Base-by-base conservation (phyloP, 2,113 vertebrate species). In the Morone chrysops region DNA sequence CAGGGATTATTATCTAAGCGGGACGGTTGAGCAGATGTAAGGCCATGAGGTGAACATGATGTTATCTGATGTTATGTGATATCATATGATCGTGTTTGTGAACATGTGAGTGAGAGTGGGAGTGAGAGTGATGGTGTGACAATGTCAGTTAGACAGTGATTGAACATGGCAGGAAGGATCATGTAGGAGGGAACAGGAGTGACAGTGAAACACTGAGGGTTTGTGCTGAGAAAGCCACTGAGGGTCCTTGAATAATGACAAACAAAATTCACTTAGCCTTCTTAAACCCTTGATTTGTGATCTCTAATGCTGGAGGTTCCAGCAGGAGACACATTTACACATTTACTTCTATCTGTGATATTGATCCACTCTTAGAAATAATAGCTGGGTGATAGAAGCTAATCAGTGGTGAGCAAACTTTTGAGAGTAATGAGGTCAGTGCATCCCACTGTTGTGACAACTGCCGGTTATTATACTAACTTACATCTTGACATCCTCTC, bases 401-500 rank as follows among this genome's bases (percentile, higher is more conserved):
- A 80, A 90, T 87, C 78, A 54, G 71, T 63, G 68, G 60, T 68
- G 50, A 56, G 70, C 77, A 86, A 89, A 88, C 75, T 75, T 90
- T 63, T 70, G 36, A n/a, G 57, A 60, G 18, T 54, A 86, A 90
- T 56, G 72, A 89, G 75, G 70, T 71, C 51, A 60, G 16, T 1
- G 17, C 70, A 20, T 11, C 61, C 47, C 47, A 16, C 45, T 70
- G 62, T 71, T 50, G 73, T 84, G 82, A 80, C 81, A 74, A 75
- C 31, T 77, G 53, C 7, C 38, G 9, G 84, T 88, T 85, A 54
- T 83, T 79, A 86, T 80, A 66, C 80, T 22, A 80, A 96, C 97
- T 96, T 86, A 97, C 97, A 70, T 96, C 88, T 94, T 96, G 22
- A 98, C 92, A 50, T 97, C 91, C 75, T 96, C 96, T 90, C 97